Evolutionary conservation across 2,113 vertebrate genomes (phyloP).

Genomic region (Microtus ochrogaster): DNA sequence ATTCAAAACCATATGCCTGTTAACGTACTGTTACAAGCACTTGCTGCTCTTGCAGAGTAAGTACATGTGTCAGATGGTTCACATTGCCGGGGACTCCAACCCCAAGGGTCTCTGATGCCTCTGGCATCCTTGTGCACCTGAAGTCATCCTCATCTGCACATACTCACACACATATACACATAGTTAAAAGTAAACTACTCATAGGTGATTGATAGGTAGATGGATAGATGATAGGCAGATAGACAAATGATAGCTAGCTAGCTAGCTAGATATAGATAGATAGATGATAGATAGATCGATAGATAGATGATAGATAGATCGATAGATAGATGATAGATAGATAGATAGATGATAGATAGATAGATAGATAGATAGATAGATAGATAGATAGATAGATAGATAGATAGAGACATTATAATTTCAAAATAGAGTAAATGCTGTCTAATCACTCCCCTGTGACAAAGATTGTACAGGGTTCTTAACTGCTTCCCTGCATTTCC

Average conservation of each 20-base stretch:
- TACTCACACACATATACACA: background rate
- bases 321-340: background rate
- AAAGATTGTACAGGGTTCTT: background rate
- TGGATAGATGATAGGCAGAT: background rate
- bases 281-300: background rate
- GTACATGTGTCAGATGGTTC: background rate
- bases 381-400: no score
- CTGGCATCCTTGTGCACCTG: background rate
- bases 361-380: no score
- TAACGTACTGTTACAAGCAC: background rate
- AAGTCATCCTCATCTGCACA: background rate
- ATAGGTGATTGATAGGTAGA: background rate
- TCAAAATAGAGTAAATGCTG: background rate
- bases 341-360: background rate
- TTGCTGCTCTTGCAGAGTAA: background rate
- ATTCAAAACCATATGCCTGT: background rate
- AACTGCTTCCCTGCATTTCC: background rate
- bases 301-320: background rate
- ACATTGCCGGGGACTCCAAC: background rate
- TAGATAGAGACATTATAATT: background rate
- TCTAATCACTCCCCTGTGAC: background rate
- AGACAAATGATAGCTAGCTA: no score
- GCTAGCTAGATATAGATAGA: background rate
- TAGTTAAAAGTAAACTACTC: background rate
- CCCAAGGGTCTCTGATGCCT: background rate